These are phyloP conservation scores for Graphium colonna DNA, from an alignment of 2,888 invertebrate species.

Conservation along the genomic window DNA sequence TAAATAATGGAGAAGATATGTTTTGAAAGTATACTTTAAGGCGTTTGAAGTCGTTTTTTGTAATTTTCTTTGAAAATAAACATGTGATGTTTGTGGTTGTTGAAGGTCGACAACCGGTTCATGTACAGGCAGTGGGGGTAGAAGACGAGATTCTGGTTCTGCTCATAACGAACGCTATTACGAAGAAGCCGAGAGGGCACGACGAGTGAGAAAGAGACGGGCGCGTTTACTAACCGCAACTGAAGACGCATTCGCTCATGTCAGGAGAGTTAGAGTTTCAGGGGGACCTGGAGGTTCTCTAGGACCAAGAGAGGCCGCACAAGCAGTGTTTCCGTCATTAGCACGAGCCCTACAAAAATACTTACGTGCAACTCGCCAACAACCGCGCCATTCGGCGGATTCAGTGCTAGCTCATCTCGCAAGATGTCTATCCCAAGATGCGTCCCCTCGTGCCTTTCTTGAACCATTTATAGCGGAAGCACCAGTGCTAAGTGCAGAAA, in stretches of 20 bases:
- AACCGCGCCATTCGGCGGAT: slow-evolving; percentile 96
- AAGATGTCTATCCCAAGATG: slow-evolving; percentile 94
- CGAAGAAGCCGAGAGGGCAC: slow-evolving; percentile 98
- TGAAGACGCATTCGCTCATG: slow-evolving; percentile 99
- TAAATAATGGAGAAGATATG: too few species aligned
- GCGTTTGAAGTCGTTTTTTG: too few species aligned
- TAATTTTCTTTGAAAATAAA: too few species aligned
- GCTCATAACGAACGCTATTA: slow-evolving; percentile 98
- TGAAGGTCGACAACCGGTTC: slow-evolving; percentile 55
- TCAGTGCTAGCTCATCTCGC: slow-evolving; percentile 94
- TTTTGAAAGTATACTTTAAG: too few species aligned
- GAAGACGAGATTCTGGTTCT: slow-evolving; percentile 92
- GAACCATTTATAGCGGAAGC: slow-evolving; percentile 94
- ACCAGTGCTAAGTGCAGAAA: slow-evolving; percentile 91
- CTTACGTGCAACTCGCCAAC: slow-evolving; percentile 95
- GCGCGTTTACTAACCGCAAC: slow-evolving; percentile 95
- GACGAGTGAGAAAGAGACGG: slow-evolving; percentile 93
- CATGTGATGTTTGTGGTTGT: too few species aligned
- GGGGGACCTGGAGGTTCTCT: slow-evolving; percentile 47
- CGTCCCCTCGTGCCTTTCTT: slow-evolving; percentile 96
- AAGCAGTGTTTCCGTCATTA: slow-evolving; percentile 98
- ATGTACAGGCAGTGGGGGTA: slow-evolving; percentile 83
- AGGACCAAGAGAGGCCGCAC: slow-evolving; percentile 97
- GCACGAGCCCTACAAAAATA: slow-evolving; percentile 98
- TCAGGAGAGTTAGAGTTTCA: slow-evolving; percentile 85